Conservation (phyloP, 2,113 vertebrate genomes). For the Thunnus thynnus region DNA sequence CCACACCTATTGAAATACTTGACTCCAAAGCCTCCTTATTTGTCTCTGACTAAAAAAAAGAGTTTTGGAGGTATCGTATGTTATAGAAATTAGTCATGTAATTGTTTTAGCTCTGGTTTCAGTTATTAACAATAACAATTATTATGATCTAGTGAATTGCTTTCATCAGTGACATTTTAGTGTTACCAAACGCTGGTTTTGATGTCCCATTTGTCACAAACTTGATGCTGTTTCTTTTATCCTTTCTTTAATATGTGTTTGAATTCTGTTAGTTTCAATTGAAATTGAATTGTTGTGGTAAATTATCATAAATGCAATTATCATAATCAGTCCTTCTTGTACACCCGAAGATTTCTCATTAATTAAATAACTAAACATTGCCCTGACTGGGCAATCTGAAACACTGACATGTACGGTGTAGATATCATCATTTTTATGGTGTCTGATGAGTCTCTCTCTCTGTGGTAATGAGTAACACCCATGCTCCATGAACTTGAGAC, state of each 20-base stretch:
- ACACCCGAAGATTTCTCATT: background rate
- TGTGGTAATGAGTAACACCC: too few relatives aligned
- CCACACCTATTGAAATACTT: slow-evolving; percentile 45
- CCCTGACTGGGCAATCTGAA: background rate
- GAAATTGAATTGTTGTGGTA: too few relatives aligned
- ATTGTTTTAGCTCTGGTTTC: background rate
- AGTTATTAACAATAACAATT: background rate
- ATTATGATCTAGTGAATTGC: background rate
- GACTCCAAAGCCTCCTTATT: slow-evolving; percentile 20
- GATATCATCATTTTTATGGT: too few relatives aligned
- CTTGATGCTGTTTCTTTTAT: too few relatives aligned
- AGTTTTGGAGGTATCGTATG: background rate
- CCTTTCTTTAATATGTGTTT: too few relatives aligned
- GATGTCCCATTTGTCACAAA: too few relatives aligned
- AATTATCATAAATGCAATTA: slow-evolving; percentile 34
- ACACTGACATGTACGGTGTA: too few relatives aligned
- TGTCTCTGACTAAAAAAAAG: slow-evolving; percentile 40
- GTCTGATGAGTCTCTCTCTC: too few relatives aligned
- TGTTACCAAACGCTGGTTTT: too few relatives aligned
- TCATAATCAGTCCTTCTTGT: slow-evolving; percentile 19
- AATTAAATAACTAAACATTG: slow-evolving; percentile 2
- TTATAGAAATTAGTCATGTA: background rate
- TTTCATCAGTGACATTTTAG: background rate
- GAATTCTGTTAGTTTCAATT: too few relatives aligned
- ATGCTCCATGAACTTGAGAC: too few relatives aligned